Base-by-base conservation (phyloP, 1,140 invertebrate species). In the Aphidius gifuensis region DNA sequence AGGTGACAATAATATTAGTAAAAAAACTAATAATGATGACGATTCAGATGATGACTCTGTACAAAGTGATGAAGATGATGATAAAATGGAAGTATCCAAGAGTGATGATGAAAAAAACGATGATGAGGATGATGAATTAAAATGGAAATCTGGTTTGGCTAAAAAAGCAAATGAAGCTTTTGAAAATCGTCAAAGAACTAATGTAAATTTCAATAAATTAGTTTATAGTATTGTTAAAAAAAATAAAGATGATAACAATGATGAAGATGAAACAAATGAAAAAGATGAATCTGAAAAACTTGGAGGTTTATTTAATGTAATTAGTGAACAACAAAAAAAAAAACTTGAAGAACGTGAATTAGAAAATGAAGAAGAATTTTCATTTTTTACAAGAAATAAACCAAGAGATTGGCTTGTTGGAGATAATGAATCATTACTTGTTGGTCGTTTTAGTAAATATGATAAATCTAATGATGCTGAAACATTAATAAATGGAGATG, bases 381-480 rank as follows among this genome's bases (percentile, higher is more conserved):
- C 92, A 82, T 81, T 82, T 80, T 77, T 77, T 74, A 59, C 83
- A 68, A 78, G 80, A 76, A 74, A 85, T 74, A 70, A 73, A 65
- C 69, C 75, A 0, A 74, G 85, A 46, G 85, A 96, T 79, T 95
- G 92, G 91, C 78, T 86, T 9, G 74, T 83, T 51, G 83, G 89
- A 53, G 81, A 80, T 7, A 87, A 87, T 66, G 88, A 87, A 72
- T 68, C 85, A n/a, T 77, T 85, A n/a, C 88, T 99, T 50, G 83
- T 84, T 50, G 94, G 98, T 82, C 92, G 88, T 75, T 99, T 99
- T 83, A 96, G 96, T 3, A 93, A 96, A 74, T 97, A 96, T 92
- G 92, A 92, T 68, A 87, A 92, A 42, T 87, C 88, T 58, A 91
- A 97, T 82, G 94, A 98, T 85, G 96, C 95, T 1, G 86, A 88